phyloP scores from a whole-genome alignment of 2,888 invertebrate species.

The Notocelia uddmanniana region DNA sequence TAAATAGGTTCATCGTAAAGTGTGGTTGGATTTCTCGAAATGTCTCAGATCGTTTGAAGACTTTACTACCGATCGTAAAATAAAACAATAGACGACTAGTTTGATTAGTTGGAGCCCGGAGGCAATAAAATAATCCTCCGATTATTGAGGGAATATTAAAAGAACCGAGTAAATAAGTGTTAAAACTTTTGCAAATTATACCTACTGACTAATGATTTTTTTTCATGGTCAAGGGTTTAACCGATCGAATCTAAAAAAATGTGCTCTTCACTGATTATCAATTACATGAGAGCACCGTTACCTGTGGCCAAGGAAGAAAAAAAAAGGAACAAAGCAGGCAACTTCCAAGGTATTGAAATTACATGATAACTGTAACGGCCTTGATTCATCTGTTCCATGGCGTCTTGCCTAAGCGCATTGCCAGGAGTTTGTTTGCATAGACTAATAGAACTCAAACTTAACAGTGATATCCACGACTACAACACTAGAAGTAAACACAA shows the following conservation, averaged over 20 bases:
- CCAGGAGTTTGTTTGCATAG: not conserved
- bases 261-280: not conserved
- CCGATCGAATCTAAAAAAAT: not conserved
- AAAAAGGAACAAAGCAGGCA: not conserved
- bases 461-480: no score
- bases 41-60: slow-evolving; percentile 11
- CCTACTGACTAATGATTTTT: no score
- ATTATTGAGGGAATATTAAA: slow-evolving; percentile 8
- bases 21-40: slow-evolving; percentile 19
- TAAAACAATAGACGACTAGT: slow-evolving; percentile 37
- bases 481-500: no score
- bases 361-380: not conserved
- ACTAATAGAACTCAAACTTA: no score
- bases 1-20: slow-evolving; percentile 35
- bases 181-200: slow-evolving; percentile 2
- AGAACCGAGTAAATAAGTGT: not conserved
- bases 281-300: not conserved
- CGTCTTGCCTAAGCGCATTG: not conserved
- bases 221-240: not conserved
- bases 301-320: not conserved
- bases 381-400: not conserved
- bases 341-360: not conserved
- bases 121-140: not conserved
- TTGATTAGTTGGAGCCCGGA: not conserved
- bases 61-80: slow-evolving; percentile 29